Conservation (phyloP, 2,113 vertebrate species). For the Pygoscelis antarcticus region DNA sequence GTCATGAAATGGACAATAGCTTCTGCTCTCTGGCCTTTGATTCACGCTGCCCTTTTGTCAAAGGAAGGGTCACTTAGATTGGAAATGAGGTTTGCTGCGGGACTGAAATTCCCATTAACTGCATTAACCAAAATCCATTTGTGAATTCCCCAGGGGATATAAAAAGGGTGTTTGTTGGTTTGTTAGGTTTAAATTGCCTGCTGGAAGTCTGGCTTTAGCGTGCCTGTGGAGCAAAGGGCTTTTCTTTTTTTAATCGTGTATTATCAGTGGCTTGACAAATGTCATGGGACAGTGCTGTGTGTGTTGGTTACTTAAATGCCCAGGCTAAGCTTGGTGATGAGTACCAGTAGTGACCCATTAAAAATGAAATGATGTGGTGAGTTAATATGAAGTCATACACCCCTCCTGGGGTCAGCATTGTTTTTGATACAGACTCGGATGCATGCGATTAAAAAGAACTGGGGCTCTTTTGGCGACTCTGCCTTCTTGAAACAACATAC, state of each 20-base stretch:
- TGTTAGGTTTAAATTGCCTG: neutral
- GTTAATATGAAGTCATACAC: neutral
- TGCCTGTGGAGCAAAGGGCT: neutral
- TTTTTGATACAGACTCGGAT: neutral
- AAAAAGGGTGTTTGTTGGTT: neutral
- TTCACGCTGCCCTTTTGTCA: neutral
- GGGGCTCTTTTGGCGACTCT: neutral
- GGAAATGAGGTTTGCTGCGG: neutral
- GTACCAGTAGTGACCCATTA: neutral
- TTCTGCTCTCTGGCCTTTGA: neutral
- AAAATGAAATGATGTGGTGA: neutral
- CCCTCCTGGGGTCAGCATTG: neutral
- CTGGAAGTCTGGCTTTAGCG: neutral
- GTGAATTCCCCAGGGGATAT: neutral
- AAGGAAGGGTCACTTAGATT: neutral
- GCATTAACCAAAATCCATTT: neutral
- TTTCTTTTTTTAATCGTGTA: neutral
- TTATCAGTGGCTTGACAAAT: neutral
- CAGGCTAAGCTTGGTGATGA: neutral
- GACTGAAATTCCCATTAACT: neutral
- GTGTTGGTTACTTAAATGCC: neutral
- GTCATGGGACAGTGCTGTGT: neutral
- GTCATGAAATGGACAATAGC: neutral
- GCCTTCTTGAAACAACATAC: fast-evolving
- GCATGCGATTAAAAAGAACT: neutral